Evolutionary conservation across 2,888 invertebrate genomes (phyloP).

Genomic region (Troilus luridus): DNA sequence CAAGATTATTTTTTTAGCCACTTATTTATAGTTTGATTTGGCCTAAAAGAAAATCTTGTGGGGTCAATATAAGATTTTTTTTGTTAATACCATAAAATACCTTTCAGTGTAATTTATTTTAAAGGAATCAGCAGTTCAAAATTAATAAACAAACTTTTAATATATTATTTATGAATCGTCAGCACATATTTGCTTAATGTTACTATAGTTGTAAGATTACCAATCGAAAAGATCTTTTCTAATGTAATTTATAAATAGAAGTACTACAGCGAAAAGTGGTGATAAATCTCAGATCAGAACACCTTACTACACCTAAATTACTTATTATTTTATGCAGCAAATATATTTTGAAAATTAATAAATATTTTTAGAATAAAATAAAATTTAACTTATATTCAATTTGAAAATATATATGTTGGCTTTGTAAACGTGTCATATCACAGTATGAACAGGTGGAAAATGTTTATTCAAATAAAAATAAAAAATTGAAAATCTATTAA

Average conservation of each 20-base stretch:
- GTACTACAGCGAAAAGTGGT: background rate
- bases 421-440: background rate
- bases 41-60: no score
- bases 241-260: background rate
- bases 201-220: background rate
- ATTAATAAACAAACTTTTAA: background rate
- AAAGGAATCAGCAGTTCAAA: background rate
- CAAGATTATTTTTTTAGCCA: no score
- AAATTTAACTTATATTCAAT: background rate
- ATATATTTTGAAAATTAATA: background rate
- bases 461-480: background rate
- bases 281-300: background rate
- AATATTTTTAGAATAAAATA: background rate
- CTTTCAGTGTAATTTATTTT: background rate
- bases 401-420: background rate
- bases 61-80: no score
- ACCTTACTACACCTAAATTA: background rate
- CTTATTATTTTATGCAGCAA: background rate
- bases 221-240: background rate
- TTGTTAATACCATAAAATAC: background rate
- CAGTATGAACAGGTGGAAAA: background rate
- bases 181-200: background rate
- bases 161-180: background rate
- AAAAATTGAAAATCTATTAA: no score
- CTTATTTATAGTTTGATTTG: no score